Evolutionary conservation across 2,797 vertebrate species (phyloP), one percentile per base, ranked within the genome.

Genomic region (Acipenser oxyrinchus): DNA sequence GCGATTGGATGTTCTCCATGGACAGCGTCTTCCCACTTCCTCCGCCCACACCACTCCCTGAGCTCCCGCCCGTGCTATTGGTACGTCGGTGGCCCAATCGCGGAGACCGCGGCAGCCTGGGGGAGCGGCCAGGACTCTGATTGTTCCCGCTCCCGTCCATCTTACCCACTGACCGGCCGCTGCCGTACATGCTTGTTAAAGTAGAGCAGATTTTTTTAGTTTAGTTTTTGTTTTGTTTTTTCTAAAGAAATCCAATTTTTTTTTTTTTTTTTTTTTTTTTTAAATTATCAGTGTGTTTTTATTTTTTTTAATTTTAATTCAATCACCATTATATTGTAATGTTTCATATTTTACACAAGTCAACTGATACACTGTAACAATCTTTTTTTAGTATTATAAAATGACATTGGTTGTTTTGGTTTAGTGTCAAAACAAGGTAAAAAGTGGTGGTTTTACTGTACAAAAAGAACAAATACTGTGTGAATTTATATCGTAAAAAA

Each of bases 1-100:
- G 83, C 55, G 96, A 99, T 77, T 99, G 96, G 57, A 99, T 98
- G 60, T 99, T 98, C 81, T 98, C 96, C 96, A 99, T 98, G 51
- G 96, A 99, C 49, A 98, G 88, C 9, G 96, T 98, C 80, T 98
- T 99, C 1, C 93, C 89, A 6, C 93, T 83, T 66, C 92, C 91
- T 0, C 87, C 91, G 15, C 84, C 93, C 1, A 93, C 77, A 0
- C 81, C 88, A 2, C 92, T 83, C 68, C 92, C 95, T 62, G 87
- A 88, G 48, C 92, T 92, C 69, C 96, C 93, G 51, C 92, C 97
- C 0, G 94, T 93, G 78, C 94, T 94, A 80, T 94, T 96, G 82
- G 94, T 97, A 49, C 95, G 85, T 0, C 95, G 86, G 70, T 98
- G 95, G 68, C 91, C 93, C 66, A 96, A 78, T 23, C 93, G 91